Evolutionary conservation across 37 sponge, comb jelly and placozoan species (phyloP), one percentile per base, ranked within the genome.

Genomic region (Geodia barretti): DNA sequence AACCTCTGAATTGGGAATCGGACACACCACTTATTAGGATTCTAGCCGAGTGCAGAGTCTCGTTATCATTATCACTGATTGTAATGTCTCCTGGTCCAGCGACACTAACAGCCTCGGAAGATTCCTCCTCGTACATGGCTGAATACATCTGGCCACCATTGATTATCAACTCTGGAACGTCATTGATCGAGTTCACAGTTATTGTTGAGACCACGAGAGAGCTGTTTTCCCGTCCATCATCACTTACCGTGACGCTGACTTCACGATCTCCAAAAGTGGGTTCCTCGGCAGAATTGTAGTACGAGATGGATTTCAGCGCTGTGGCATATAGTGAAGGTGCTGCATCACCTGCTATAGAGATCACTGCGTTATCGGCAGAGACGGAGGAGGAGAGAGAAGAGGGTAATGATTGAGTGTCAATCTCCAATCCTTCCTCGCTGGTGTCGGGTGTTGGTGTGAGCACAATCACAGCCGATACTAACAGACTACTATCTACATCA

Each of bases 271-370:
- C 82, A n/a, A 3, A 54, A 68, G 38, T 76, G 3, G 88, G 93
- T 63, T 92, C 89, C 4, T 75, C 84, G 20, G 77, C 82, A 71
- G 38, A 54, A 68, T 92, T 92, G 64, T 40, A 88, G 41, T 92
- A 92, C 5, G 4, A 4, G 26, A 92, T 54, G 39, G 20, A 38
- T 59, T 21, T 37, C 1, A 92, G 72, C 4, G 59, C 35, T 39
- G 67, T 41, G 1, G 72, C 40, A 47, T 80, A 92, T 1, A 9
- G 38, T 9, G 60, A 8, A 25, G 67, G 65, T 26, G 72, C 25
- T 20, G 69, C 88, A 39, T 38, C 19, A 33, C 93, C 93, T 1
- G 24, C 20, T n/a, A 82, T 54, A 0, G 20, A 33, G 1, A 82
- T 68, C 2, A 68, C 40, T 41, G 42, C 28, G 4, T 63, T 39